Conservation (phyloP, 1,140 invertebrate genomes). For the Lordiphosa clarofinis region DNA sequence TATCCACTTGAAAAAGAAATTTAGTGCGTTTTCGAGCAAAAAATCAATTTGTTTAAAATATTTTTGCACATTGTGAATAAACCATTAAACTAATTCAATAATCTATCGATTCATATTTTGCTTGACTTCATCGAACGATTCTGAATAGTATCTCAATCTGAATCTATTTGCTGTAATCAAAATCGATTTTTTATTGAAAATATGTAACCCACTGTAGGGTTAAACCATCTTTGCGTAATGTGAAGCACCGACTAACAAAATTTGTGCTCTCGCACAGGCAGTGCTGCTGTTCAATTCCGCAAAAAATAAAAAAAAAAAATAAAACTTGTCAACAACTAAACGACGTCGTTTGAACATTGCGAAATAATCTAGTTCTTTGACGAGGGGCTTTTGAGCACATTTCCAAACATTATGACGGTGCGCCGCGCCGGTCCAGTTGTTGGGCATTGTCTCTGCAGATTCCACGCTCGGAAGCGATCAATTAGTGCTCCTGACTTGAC, state of each 20-base stretch:
- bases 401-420: slow-evolving; percentile 20
- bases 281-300: slow-evolving; percentile 25
- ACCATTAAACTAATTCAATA: too few relatives aligned
- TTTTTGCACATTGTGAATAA: too few relatives aligned
- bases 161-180: too few relatives aligned
- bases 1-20: too few relatives aligned
- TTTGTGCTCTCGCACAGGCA: slow-evolving; percentile 33
- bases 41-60: too few relatives aligned
- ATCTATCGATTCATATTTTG: too few relatives aligned
- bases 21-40: too few relatives aligned
- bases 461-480: slow-evolving; percentile 71
- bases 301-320: slow-evolving; percentile 4
- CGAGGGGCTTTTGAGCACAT: slow-evolving; percentile 57
- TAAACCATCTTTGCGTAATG: slow-evolving; percentile 22
- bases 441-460: slow-evolving; percentile 34
- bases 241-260: slow-evolving; percentile 27
- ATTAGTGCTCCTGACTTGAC: slow-evolving; percentile 70
- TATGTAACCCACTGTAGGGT: neutral
- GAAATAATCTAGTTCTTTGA: slow-evolving; percentile 65
- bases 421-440: slow-evolving; percentile 20
- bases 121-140: too few relatives aligned
- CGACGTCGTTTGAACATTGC: slow-evolving; percentile 1
- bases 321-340: slow-evolving; percentile 5
- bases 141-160: too few relatives aligned
- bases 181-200: too few relatives aligned